Evolutionary conservation across 2,888 invertebrate genomes (phyloP).

Genomic region (Lithophane ornitopus): DNA sequence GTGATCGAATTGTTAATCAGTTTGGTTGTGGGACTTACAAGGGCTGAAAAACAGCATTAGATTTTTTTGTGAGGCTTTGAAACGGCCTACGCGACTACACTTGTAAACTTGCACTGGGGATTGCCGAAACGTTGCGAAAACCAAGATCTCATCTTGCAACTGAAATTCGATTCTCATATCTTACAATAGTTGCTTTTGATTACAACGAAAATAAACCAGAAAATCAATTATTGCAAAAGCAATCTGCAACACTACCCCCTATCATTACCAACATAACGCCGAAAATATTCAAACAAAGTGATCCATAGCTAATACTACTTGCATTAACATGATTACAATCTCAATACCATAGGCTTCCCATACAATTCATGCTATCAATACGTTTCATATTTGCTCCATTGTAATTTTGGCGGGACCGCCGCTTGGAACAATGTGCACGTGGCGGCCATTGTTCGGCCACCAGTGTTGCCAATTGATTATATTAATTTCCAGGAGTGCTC

Average conservation of each 20-base stretch:
- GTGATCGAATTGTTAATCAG: not conserved
- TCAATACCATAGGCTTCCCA: constrained; percentile 76
- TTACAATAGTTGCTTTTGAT: not conserved
- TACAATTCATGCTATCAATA: constrained; percentile 75
- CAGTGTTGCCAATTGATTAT: constrained; percentile 80
- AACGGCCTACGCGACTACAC: not conserved
- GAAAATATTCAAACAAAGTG: constrained; percentile 47
- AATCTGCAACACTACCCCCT: not conserved
- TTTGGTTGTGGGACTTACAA: not conserved
- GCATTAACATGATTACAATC: constrained; percentile 69
- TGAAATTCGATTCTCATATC: not conserved
- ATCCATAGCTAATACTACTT: constrained; percentile 58
- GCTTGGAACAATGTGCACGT: constrained; percentile 73
- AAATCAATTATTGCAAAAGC: not conserved
- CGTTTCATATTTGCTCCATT: constrained; percentile 80
- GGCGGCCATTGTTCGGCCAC: constrained; percentile 73
- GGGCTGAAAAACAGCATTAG: no score
- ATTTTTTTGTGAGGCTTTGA: not conserved
- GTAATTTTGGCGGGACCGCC: constrained; percentile 61
- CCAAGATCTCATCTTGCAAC: not conserved
- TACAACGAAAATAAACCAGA: not conserved
- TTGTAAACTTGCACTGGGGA: not conserved
- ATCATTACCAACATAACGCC: constrained; percentile 30
- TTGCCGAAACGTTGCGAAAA: not conserved
- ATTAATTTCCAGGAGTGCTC: constrained; percentile 65